Base-by-base conservation (phyloP, 2,797 vertebrate species). In the Hephaestus fuliginosus region DNA sequence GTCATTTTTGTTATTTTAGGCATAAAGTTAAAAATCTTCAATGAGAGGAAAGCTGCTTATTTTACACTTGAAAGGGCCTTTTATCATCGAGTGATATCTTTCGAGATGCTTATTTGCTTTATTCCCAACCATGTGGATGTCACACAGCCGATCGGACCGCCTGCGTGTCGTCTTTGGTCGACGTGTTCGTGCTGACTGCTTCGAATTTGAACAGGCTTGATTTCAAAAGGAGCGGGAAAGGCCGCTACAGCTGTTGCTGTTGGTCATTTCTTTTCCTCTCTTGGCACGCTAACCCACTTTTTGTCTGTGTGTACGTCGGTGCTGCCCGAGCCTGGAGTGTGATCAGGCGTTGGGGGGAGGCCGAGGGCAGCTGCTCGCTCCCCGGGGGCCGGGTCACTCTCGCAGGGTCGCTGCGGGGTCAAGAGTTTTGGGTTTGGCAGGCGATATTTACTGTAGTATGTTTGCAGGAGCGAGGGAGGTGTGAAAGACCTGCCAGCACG, bases 361-460 rank as follows among this genome's bases (percentile, higher is more conserved):
- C 25, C 33, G 55, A 53, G 58, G 81, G 78, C 91, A 92, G 89
- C 88, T 93, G 92, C 78, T 83, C n/a, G 15, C 75, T 83, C 81
- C 57, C 11, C 36, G 49, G 86, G 82, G 88, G 64, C 83, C 65
- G 62, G 70, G 65, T 82, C 86, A 65, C 72, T 60, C 43, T 71
- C 8, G 15, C 63, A 12, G 70, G 81, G 84, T 82, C 48, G 51
- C 57, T 12, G 70, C 46, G 39, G 77, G 88, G 90, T 89, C 84
- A 83, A 51, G 64, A 78, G 57, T 87, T 33, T 43, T 22, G 39
- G 52, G 30, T 87, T 74, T 78, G 67, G 72, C 82, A 70, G 82
- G 41, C 43, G 18, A 17, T n/a, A 10, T 77, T 18, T 60, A 43
- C 66, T 80, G 66, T 74, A 39, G 49, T 22, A 28, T 41, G 43